Percentiles rank a stretch among this genome's conserved stretches.
phyloP scores from a whole-genome alignment of 2,888 invertebrate species.

The Folsomia candida region DNA sequence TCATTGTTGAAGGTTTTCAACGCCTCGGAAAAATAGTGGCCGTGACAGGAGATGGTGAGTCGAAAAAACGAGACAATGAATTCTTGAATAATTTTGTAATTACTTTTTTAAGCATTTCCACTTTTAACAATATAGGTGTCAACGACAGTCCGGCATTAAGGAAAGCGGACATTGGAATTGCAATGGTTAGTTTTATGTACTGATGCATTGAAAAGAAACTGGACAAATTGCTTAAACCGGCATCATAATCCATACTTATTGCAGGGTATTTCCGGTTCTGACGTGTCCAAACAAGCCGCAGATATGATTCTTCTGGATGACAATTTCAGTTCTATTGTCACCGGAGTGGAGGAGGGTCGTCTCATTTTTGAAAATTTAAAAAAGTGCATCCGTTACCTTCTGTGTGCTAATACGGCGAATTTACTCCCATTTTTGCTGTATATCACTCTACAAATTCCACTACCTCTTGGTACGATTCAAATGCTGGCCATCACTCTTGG shows the following conservation, averaged over 20 bases:
- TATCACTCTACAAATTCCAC: conserved; percentile 88
- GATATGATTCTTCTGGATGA: conserved; percentile 97
- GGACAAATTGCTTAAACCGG: too few relatives aligned
- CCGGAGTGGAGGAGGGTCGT: conserved; percentile 84
- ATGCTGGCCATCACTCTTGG: conserved; percentile 83
- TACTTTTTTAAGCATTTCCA: not conserved
- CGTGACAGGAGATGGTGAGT: conserved; percentile 68
- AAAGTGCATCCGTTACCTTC: conserved; percentile 87
- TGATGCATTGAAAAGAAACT: too few relatives aligned
- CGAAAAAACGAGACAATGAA: too few relatives aligned
- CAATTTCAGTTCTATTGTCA: conserved; percentile 83
- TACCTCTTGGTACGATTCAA: conserved; percentile 94
- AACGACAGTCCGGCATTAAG: conserved; percentile 82
- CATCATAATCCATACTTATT: too few relatives aligned
- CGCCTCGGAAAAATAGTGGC: conserved; percentile 74
- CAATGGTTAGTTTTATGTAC: too few relatives aligned
- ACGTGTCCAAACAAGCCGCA: conserved; percentile 96
- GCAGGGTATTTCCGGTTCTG: conserved; percentile 84
- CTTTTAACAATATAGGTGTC: conserved; percentile 67
- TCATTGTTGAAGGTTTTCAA: conserved; percentile 76
- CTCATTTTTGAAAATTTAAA: conserved; percentile 96
- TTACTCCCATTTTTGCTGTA: conserved; percentile 96
- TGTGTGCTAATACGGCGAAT: conserved; percentile 81
- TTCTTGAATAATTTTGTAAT: not conserved
- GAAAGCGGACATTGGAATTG: conserved; percentile 72